Percentiles rank a stretch among this genome's conserved stretches.
Evolutionary conservation across 2,797 vertebrate genomes (phyloP).

Genomic region (Ptychobarbus kaznakovi): DNA sequence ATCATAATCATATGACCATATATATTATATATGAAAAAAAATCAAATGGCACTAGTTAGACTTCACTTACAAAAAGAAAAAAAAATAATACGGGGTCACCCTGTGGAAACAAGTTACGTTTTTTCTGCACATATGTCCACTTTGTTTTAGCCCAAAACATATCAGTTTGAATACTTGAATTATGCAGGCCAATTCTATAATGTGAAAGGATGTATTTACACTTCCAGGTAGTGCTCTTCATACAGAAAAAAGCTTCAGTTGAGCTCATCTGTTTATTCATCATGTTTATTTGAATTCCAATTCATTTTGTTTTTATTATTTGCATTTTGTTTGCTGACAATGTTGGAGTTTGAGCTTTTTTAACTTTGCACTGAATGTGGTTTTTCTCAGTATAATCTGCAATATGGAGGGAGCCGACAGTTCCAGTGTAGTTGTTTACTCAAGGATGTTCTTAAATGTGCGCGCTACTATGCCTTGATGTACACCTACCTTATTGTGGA

Average conservation of each 20-base stretch:
- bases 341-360: conserved; percentile 92
- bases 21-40: conserved; percentile 59
- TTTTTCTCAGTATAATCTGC: conserved; percentile 88
- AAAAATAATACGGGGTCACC: conserved; percentile 79
- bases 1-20: conserved; percentile 69
- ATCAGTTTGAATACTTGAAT: conserved; percentile 99
- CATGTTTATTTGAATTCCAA: conserved; percentile 90
- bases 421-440: conserved; percentile 97
- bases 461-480: conserved; percentile 95
- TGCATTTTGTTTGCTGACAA: conserved; percentile 84
- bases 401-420: conserved; percentile 87
- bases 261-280: conserved; percentile 91
- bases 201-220: conserved; percentile 99
- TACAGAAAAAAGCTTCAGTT: conserved; percentile 84
- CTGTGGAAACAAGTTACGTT: conserved; percentile 94
- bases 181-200: conserved; percentile 99
- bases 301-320: conserved; percentile 71
- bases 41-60: conserved; percentile 90
- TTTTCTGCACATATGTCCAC: conserved; percentile 98
- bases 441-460: conserved; percentile 91
- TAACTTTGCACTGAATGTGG: conserved; percentile 97
- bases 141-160: conserved; percentile 99
- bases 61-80: conserved; percentile 86
- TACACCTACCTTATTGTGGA: conserved; percentile 93
- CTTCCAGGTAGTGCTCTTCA: conserved; percentile 98